Conservation (phyloP, 2,888 invertebrate species). For the Ditula angustiorana region DNA sequence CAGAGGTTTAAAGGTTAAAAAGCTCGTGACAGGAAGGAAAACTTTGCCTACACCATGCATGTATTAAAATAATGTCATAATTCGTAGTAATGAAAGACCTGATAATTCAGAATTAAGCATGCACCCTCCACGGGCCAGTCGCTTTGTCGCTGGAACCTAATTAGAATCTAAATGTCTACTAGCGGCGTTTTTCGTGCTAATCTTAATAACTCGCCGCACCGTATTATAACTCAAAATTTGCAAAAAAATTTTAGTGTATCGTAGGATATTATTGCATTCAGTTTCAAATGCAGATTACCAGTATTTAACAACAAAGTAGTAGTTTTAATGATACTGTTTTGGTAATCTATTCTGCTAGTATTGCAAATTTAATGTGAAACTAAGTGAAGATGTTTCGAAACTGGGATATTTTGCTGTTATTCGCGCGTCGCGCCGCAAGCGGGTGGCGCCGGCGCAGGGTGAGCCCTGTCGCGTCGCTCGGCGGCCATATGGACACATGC, state of each 20-base stretch:
- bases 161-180: conserved; percentile 80
- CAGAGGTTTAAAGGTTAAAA: neutral
- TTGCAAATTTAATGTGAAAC: too few species aligned
- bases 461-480: conserved; percentile 43
- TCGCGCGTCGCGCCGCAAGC: conserved; percentile 38
- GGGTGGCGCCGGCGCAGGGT: conserved; percentile 44
- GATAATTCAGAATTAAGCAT: conserved; percentile 73
- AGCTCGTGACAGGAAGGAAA: neutral
- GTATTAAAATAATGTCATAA: conserved; percentile 70
- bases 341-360: too few species aligned
- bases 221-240: conserved; percentile 51
- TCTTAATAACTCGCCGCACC: conserved; percentile 65
- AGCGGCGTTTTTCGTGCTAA: conserved; percentile 73
- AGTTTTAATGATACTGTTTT: too few species aligned
- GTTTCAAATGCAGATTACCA: neutral
- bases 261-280: neutral
- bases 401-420: too few species aligned
- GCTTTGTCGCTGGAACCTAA: conserved; percentile 71
- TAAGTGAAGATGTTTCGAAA: too few species aligned
- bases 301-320: neutral
- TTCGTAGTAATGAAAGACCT: conserved; percentile 62
- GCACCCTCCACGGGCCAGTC: conserved; percentile 68
- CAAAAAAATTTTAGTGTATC: conserved; percentile 3
- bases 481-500: conserved; percentile 65
- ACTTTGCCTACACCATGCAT: conserved; percentile 39